Evolutionary conservation across 2,888 invertebrate genomes (phyloP), one percentile per base, ranked within the genome.

Genomic region (Machimus rusticus): DNA sequence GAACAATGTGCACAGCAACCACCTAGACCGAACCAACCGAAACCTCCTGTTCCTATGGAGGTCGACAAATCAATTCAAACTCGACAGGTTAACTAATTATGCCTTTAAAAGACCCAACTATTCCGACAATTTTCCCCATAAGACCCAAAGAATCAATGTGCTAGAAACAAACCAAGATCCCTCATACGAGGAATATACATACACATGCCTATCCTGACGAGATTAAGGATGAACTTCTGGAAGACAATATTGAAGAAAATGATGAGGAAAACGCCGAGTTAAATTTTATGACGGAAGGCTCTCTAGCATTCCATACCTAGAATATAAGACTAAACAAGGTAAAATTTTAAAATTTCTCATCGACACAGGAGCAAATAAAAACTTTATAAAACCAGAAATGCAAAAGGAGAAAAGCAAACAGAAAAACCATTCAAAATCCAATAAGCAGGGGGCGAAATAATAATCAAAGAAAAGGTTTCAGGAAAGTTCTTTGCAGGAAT

Each of bases 51-150:
- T 1, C 55, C 37, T 31, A 55, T 79, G 78, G 78, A 78, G 39
- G 78, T 78, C 16, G 78, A 78, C 37, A 78, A 39, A 34, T 78
- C 78, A 16, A 81, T 87, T 28, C 81, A 82, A 37, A 87, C 87
- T 57, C 66, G 74, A 9, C 81, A 82, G 74, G 51, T 87, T 3
- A 43, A 87, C 55, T 87, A 78, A 78, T 78, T 43, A 78, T 39
- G 55, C 46, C 16, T 86, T 19, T 77, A 46, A 43, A 23, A 86
- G 51, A 19, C 19, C 8, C 31, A 82, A 51, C 57, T 8, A n/a
- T 57, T 55, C 46, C 12, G 37, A 82, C 5, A 51, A 55, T 55
- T 55, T n/a, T 19, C 43, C 43, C 12, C 8, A 43, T 43, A 43
- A 55, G 55, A 16, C 55, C 16, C 55, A 55, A 55, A 4, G 55